phyloP scores from a whole-genome alignment of 2,888 invertebrate species.

The Lathronympha strigana region DNA sequence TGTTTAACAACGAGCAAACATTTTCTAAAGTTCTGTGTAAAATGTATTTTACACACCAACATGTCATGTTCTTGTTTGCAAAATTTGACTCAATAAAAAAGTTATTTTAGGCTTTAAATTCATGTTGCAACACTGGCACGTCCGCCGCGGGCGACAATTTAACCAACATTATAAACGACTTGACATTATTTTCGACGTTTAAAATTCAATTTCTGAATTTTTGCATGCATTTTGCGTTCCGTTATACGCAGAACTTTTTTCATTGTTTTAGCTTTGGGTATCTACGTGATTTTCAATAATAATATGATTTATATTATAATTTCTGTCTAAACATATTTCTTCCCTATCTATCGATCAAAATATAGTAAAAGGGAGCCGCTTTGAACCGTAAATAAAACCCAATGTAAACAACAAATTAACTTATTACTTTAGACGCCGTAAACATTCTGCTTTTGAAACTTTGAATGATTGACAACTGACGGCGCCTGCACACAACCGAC shows the following conservation, averaged over 20 bases:
- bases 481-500: conserved; percentile 48
- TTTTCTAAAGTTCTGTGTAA: not conserved
- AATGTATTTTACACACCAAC: conserved; percentile 7
- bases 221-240: conserved; percentile 3
- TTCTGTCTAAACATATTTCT: no score
- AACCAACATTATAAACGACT: conserved; percentile 33
- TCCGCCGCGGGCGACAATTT: conserved; percentile 36
- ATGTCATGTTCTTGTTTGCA: conserved; percentile 21
- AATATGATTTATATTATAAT: no score
- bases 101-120: conserved; percentile 40
- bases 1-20: not conserved
- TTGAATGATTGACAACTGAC: conserved; percentile 67
- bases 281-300: no score
- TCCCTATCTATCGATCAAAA: not conserved
- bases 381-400: conserved; percentile 25
- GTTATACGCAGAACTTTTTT: conserved; percentile 2
- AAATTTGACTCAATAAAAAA: conserved; percentile 23
- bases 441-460: conserved; percentile 39
- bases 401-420: conserved; percentile 38
- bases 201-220: conserved; percentile 36
- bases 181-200: conserved; percentile 30
- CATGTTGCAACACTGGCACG: conserved; percentile 32
- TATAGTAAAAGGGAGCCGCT: conserved; percentile 4
- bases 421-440: conserved; percentile 38
- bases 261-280: no score